Base-by-base conservation (phyloP, 1,140 invertebrate genomes). In the Argopecten irradians region DNA sequence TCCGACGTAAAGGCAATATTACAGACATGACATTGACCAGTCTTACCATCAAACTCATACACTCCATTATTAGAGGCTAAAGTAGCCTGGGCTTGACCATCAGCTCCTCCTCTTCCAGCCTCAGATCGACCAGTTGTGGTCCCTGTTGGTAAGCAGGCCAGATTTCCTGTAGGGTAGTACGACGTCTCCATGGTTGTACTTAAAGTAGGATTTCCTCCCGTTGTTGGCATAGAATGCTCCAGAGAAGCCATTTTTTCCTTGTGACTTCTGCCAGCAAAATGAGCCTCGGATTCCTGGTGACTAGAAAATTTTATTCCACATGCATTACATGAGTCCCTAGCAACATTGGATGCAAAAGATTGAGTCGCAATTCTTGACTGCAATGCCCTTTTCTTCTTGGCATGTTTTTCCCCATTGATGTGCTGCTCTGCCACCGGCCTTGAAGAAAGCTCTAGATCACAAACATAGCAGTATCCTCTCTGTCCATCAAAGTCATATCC, bases 401-500 rank as follows among this genome's bases (percentile, higher is more conserved):
- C 39, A 86, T 92, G 92, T 39, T 89, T 90, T 87, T 91, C 86
- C 35, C 92, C 92, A 55, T 82, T 85, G 11, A 93, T 55, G 35
- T 93, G 92, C 84, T 93, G 91, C 28, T 83, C 83, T 13, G 89
- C 90, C 86, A 91, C 91, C 16, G 85, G 82, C 82, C 82, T 32
- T 0, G 92, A 93, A 34, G 92, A 91, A 1, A 93, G 85, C 32
- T 91, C 92, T 41, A 93, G 86, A 28, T 89, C 55, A 89, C 92
- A 93, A 35, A 92, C 36, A 86, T 89, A 88, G 55, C 92, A 93
- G 46, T 88, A 89, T 32, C 92, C 92, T 83, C 89, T 88, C 22
- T 55, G 46, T 82, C 89, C 85, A 85, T 87, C 28, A 82, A 90
- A 91, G 13, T 55, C 55, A 82, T 90, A 91, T 33, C 86, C 91